Conservation (phyloP, 2,797 vertebrate species). For the Premnoplex brunnescens region DNA sequence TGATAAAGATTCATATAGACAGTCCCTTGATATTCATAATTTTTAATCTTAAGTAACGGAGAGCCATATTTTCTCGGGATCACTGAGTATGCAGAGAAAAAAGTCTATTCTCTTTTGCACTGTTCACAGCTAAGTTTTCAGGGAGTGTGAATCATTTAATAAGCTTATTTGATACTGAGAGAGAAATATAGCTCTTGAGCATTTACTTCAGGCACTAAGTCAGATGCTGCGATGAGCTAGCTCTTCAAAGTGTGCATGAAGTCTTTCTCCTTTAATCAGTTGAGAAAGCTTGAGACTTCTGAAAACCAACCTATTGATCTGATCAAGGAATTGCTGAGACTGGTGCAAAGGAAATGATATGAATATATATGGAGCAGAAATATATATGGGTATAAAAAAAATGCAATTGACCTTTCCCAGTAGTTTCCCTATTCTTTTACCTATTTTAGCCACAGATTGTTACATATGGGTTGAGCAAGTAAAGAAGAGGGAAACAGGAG, state of each 20-base stretch:
- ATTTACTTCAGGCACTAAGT: constrained; percentile 3
- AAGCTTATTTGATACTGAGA: not conserved
- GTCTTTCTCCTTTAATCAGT: not conserved
- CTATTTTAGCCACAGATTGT: not conserved
- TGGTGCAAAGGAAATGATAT: not conserved
- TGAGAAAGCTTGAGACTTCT: not conserved
- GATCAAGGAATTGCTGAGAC: not conserved
- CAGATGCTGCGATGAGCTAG: not conserved
- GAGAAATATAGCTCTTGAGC: not conserved
- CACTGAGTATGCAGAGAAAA: not conserved
- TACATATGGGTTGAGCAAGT: not conserved
- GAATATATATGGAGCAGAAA: not conserved
- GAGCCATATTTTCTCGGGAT: not conserved
- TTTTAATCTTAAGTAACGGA: not conserved
- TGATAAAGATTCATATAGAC: not conserved
- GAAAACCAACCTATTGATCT: constrained; percentile 18
- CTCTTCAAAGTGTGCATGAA: not conserved
- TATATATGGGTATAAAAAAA: not conserved
- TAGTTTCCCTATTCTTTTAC: not conserved
- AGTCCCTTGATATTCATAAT: not conserved
- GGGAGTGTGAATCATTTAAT: not conserved
- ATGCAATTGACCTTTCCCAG: not conserved
- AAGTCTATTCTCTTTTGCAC: not conserved
- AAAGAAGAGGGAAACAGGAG: not conserved
- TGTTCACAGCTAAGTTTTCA: not conserved